phyloP scores from a whole-genome alignment of 1,140 invertebrate species.

The Caerostris extrusa region DNA sequence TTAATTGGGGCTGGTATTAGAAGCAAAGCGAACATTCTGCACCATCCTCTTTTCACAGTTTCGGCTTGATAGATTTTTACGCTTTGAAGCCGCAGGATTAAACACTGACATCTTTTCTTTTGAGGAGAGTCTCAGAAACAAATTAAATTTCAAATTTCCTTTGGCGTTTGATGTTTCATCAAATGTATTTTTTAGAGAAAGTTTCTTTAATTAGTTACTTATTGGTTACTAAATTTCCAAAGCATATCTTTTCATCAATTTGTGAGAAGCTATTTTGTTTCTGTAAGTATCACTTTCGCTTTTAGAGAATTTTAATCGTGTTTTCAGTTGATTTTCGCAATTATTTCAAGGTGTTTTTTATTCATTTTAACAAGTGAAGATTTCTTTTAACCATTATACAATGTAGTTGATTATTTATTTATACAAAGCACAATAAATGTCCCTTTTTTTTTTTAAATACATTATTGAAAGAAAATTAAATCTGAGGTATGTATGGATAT shows the following conservation, averaged over 20 bases:
- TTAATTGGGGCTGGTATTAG: conserved; percentile 71
- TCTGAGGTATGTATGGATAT: too few relatives aligned
- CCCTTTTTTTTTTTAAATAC: too few relatives aligned
- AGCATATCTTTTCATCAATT: conserved; percentile 41
- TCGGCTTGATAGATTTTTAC: conserved; percentile 56
- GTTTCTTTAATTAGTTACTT: conserved; percentile 67
- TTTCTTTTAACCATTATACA: background rate
- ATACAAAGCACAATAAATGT: too few relatives aligned
- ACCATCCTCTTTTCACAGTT: background rate
- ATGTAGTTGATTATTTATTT: too few relatives aligned
- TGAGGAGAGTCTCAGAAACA: conserved; percentile 61
- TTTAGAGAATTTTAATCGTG: background rate
- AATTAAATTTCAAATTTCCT: conserved; percentile 75
- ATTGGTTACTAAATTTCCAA: conserved; percentile 39
- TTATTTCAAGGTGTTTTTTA: too few relatives aligned
- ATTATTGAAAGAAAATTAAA: too few relatives aligned
- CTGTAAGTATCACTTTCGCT: background rate
- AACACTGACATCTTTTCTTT: conserved; percentile 68
- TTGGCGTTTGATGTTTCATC: conserved; percentile 61
- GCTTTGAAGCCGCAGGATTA: conserved; percentile 69
- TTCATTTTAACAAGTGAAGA: background rate
- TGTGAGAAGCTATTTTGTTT: background rate
- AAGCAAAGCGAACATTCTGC: conserved; percentile 34
- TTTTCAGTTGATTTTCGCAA: background rate
- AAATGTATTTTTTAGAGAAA: conserved; percentile 36